Conservation (phyloP, 2,888 invertebrate genomes). For the Plebejus melissa region DNA sequence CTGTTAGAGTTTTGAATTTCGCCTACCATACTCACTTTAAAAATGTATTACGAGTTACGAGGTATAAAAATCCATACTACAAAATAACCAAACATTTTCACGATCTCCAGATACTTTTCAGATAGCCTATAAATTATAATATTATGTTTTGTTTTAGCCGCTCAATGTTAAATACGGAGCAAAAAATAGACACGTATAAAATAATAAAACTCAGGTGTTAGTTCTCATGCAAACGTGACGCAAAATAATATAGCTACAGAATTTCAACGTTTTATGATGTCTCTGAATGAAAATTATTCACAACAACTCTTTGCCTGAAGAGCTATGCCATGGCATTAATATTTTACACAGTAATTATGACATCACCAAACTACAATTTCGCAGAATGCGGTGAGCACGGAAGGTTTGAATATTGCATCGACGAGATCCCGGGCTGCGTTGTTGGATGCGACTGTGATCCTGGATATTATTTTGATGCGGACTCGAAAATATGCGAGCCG, state of each 20-base stretch:
- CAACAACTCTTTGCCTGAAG: background rate
- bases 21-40: too few species aligned
- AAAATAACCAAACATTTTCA: too few species aligned
- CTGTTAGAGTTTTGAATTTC: background rate
- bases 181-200: too few species aligned
- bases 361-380: conserved; percentile 30
- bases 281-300: background rate
- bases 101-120: too few species aligned
- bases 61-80: too few species aligned
- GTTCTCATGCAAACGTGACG: too few species aligned
- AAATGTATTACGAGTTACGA: too few species aligned
- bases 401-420: conserved; percentile 67
- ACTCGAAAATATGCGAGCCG: conserved; percentile 67
- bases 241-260: background rate
- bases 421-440: conserved; percentile 64
- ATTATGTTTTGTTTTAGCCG: too few species aligned
- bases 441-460: conserved; percentile 70
- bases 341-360: background rate
- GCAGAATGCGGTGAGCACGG: conserved; percentile 68
- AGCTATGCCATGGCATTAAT: background rate
- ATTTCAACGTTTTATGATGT: background rate
- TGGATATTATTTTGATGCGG: conserved; percentile 69
- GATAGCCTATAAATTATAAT: too few species aligned
- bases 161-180: too few species aligned
- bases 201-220: too few species aligned